phyloP scores from a whole-genome alignment of 2,797 vertebrate genomes.

The Vespertilio murinus region DNA sequence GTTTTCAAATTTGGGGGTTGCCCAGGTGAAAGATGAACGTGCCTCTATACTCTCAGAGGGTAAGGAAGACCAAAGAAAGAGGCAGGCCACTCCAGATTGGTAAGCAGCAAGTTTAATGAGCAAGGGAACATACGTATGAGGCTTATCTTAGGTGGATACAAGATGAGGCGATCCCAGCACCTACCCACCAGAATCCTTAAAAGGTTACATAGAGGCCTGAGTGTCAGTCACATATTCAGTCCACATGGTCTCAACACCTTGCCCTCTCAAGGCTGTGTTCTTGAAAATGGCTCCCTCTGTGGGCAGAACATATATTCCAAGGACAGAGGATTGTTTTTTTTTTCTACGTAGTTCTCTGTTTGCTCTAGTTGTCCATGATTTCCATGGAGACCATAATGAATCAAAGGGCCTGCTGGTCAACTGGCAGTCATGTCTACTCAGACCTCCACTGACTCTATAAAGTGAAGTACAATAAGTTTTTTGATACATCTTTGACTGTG shows the following conservation, averaged over 20 bases:
- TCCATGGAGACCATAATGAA: neutral
- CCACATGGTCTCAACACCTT: neutral
- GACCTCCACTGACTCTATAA: neutral
- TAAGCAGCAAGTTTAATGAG: neutral
- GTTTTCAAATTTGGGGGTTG: neutral
- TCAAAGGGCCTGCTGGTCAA: neutral
- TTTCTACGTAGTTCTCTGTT: neutral
- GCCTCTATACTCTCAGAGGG: neutral
- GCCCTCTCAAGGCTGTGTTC: neutral
- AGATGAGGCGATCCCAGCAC: neutral
- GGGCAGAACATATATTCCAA: neutral
- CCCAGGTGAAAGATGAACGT: neutral
- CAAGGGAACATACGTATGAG: neutral
- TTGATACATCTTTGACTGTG: neutral
- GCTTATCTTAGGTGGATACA: neutral
- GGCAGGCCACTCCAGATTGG: neutral
- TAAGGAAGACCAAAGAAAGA: neutral
- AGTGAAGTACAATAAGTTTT: neutral
- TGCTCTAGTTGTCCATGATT: neutral
- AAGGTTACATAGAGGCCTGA: neutral
- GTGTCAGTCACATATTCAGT: neutral
- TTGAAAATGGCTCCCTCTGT: neutral
- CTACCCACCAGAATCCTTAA: neutral
- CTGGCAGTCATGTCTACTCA: rapidly evolving
- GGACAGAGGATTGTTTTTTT: neutral